Evolutionary conservation across 2,113 vertebrate genomes (phyloP), one percentile per base, ranked within the genome.

Genomic region (Dicerorhinus sumatrensis): DNA sequence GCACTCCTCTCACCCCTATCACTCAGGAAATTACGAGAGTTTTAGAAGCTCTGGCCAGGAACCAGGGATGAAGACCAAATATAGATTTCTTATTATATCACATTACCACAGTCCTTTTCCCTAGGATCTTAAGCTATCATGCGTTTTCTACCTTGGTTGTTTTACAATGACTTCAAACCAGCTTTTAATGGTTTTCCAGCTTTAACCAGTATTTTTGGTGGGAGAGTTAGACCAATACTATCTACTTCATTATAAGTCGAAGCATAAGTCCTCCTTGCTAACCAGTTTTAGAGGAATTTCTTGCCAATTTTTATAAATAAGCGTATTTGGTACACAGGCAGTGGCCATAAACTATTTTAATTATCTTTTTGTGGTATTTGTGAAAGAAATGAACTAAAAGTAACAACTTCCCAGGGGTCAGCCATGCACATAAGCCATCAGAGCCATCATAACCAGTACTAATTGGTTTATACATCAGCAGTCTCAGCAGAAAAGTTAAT

Each of bases 401-500:
- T n/a, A 73, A 70, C 63, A 63, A 11, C 25, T 48, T 90, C 39
- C 33, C 33, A 36, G 36, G 48, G 56, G 60, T 73, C 2, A 80
- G 85, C n/a, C n/a, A 33, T 0, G 5, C 51, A 46, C 18, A 56
- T 3, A 58, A 75, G 73, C 58, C 33, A 56, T 29, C 13, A 17
- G 2, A 23, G 54, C 25, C 21, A 12, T 58, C 3, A 20, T 3
- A 33, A 76, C 48, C 70, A 36, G 42, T 12, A 48, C 33, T 73
- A 56, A 23, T 0, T 75, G 56, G 13, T 29, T 86, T 94, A 76
- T 39, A 84, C 31, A 48, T 31, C 33, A 23, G 54, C 27, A 73
- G 39, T 93, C 79, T 93, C 62, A 39, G 62, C 36, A 95, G 29
- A 91, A 84, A 85, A 91, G 39, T 58, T 46, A 86, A 89, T 69